Conservation (phyloP, 2,797 vertebrate genomes). For the Cetoscarus ocellatus region DNA sequence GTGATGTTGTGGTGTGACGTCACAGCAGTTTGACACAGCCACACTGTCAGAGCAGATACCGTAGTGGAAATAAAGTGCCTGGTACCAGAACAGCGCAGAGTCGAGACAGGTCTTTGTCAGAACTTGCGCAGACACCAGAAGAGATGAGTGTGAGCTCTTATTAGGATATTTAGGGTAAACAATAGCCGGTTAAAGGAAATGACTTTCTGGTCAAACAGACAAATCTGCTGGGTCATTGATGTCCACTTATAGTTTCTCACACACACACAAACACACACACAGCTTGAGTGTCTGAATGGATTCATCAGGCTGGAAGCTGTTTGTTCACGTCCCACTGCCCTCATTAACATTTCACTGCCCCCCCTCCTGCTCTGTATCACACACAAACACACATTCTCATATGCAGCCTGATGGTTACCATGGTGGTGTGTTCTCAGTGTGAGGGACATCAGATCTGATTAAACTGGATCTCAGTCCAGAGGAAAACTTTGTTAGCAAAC, state of each 20-base stretch:
- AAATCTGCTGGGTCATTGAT: conserved; percentile 41
- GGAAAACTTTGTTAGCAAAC: too few species aligned
- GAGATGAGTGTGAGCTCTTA: too few species aligned
- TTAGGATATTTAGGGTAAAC: too few species aligned
- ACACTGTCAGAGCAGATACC: too few species aligned
- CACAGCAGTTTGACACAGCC: too few species aligned
- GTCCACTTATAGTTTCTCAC: conserved; percentile 56
- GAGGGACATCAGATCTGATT: background rate
- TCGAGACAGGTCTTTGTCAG: too few species aligned
- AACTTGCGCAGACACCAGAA: too few species aligned
- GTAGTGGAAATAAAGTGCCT: too few species aligned
- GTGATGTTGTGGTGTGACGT: too few species aligned
- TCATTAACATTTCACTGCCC: conserved; percentile 77
- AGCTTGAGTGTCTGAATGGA: conserved; percentile 58
- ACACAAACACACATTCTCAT: conserved; percentile 14
- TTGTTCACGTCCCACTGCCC: conserved; percentile 73
- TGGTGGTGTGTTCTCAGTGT: conserved; percentile 5
- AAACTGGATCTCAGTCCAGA: too few species aligned
- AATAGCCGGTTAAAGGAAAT: background rate
- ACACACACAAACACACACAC: background rate
- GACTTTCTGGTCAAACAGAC: background rate
- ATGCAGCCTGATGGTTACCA: conserved; percentile 35
- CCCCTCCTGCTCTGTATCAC: conserved; percentile 33
- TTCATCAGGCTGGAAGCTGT: conserved; percentile 76
- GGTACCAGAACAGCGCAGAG: too few species aligned